These are phyloP conservation scores for Zaprionus tsacasi DNA, from an alignment of 1,140 invertebrate genomes.

Conservation along the genomic window DNA sequence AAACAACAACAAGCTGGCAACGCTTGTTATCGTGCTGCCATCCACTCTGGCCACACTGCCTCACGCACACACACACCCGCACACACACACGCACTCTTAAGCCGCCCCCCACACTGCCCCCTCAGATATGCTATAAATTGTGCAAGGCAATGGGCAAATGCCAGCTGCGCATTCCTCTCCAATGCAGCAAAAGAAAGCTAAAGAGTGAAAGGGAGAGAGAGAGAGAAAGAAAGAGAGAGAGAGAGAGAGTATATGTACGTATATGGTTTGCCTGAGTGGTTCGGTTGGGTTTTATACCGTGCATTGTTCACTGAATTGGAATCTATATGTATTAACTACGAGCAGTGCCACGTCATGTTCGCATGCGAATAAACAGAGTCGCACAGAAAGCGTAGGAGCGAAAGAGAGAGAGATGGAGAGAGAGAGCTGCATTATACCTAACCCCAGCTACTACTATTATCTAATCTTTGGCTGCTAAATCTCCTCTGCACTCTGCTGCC, in stretches of 20 bases:
- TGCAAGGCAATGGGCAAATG: slow-evolving; percentile 46
- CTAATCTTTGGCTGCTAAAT: slow-evolving; percentile 14
- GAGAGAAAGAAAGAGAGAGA: background rate
- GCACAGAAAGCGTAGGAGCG: slow-evolving; percentile 10
- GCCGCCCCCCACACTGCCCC: slow-evolving; percentile 18
- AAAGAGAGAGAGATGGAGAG: background rate
- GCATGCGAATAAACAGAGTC: slow-evolving; percentile 20
- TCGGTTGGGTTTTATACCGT: slow-evolving; percentile 26
- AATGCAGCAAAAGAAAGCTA: slow-evolving; percentile 53
- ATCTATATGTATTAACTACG: slow-evolving; percentile 10
- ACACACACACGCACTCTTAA: slow-evolving; percentile 15
- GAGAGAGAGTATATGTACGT: slow-evolving; percentile 3
- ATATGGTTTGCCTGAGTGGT: slow-evolving; percentile 2
- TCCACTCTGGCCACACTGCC: background rate
- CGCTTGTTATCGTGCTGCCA: slow-evolving; percentile 57
- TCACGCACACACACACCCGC: slow-evolving; percentile 5
- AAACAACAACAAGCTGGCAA: slow-evolving; percentile 39
- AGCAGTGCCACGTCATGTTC: background rate
- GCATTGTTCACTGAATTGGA: slow-evolving; percentile 67
- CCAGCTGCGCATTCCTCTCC: slow-evolving; percentile 73
- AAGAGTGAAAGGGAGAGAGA: background rate
- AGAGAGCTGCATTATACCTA: background rate
- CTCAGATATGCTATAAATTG: slow-evolving; percentile 71
- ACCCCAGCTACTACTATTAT: slow-evolving; percentile 16
- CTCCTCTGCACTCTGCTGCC: background rate